Conservation (phyloP, 2,113 vertebrate genomes). For the Gymnocephalus cernua region DNA sequence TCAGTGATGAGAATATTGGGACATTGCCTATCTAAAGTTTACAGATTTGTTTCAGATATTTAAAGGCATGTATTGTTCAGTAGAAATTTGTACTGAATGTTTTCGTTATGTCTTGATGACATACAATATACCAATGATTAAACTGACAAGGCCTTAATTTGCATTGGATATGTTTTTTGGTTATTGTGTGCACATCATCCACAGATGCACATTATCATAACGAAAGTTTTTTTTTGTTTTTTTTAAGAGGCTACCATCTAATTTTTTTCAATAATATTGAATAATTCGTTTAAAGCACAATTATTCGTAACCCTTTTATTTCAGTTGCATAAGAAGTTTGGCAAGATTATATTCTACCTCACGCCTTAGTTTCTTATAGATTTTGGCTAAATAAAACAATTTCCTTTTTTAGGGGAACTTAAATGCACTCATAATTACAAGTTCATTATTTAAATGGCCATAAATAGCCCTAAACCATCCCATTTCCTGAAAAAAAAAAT, state of each 20-base stretch:
- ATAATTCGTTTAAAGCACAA: constrained; percentile 37
- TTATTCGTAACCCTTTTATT: constrained; percentile 27
- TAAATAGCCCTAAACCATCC: constrained; percentile 17
- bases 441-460: constrained; percentile 20
- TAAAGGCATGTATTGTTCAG: constrained; percentile 31
- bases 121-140: constrained; percentile 67
- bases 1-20: constrained; percentile 23
- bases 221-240: background rate
- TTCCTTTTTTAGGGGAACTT: background rate
- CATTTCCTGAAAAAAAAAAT: constrained; percentile 25
- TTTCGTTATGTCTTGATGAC: constrained; percentile 46
- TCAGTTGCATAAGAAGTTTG: constrained; percentile 23
- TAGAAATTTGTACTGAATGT: constrained; percentile 24
- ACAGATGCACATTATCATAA: constrained; percentile 23
- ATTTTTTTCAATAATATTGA: constrained; percentile 15
- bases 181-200: constrained; percentile 36
- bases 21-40: constrained; percentile 53
- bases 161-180: constrained; percentile 51
- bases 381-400: constrained; percentile 23
- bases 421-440: constrained; percentile 36
- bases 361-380: constrained; percentile 42
- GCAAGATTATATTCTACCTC: constrained; percentile 66
- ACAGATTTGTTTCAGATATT: constrained; percentile 48
- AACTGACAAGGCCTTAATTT: constrained; percentile 71
- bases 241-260: constrained; percentile 1